Evolutionary conservation across 92 coral and sea anemone genomes (phyloP), one percentile per base, ranked within the genome.

Genomic region (Epizoanthus stellaris): DNA sequence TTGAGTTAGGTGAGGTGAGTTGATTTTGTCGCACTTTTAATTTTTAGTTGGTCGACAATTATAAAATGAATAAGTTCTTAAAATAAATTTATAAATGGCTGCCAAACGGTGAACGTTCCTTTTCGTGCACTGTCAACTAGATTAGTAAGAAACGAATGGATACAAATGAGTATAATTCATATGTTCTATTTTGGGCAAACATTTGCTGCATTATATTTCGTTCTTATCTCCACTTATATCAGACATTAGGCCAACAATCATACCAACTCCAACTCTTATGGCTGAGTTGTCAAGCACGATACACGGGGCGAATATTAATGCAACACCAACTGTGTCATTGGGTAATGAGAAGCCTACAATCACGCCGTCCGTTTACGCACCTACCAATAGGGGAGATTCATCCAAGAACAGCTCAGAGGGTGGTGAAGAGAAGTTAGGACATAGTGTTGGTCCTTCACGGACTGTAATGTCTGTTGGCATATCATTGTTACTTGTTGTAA

Each of bases 401-500:
- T 11, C 38, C 3, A 56, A 59, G 13, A 17, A 62, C 20, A 79
- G 58, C 54, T 59, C 61, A 6, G 71, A 63, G 36, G 34, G 53
- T 40, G 25, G 49, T 13, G 62, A 45, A 16, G 61, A 42, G 45
- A 63, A 63, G 30, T 13, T 79, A 79, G 12, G 12, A 45, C 45
- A 30, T 40, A 42, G 47, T 5, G 40, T 20, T 7, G 49, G n/a
- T 0, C 39, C 20, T 10, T 42, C 77, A 6, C 67, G 20, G 14
- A 82, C 67, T n/a, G 57, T 15, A 11, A 17, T 68, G 25, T 53
- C 49, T 17, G 54, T 82, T 40, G 77, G 49, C 17, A 21, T 82
- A 59, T 68, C 77, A 58, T 6, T 68, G 49, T 68, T 71, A 36
- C 25, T 82, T 38, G 52, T 25, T 13, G 30, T 25, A 3, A 6